Percentiles rank a stretch among this genome's conserved stretches.
phyloP scores from a whole-genome alignment of 1,140 invertebrate species.

The Adelges cooleyi region DNA sequence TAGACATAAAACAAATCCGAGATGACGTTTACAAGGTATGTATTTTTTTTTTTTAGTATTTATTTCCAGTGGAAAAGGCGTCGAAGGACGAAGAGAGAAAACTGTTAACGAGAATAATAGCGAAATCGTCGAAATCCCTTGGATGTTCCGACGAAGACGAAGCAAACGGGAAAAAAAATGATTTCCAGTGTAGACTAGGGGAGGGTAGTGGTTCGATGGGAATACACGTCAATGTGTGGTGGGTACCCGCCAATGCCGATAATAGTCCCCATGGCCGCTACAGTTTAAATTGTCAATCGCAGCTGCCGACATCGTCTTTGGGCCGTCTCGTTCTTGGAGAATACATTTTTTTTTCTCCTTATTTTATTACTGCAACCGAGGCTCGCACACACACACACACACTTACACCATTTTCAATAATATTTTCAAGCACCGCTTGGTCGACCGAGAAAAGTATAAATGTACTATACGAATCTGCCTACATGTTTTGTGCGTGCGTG shows the following conservation, averaged over 20 bases:
- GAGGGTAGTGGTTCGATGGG: too few relatives aligned
- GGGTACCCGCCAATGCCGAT: neutral
- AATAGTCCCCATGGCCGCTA: neutral
- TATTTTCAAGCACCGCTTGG: neutral
- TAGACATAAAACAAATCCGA: neutral
- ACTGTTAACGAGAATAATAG: too few relatives aligned
- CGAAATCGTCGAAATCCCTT: too few relatives aligned
- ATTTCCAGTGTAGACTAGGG: too few relatives aligned
- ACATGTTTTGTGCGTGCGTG: neutral
- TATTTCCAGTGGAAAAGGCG: too few relatives aligned
- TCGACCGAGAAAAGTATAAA: neutral
- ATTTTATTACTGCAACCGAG: neutral
- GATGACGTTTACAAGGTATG: constrained; percentile 7
- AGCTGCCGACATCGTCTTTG: neutral
- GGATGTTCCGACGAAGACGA: too few relatives aligned
- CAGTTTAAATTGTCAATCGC: constrained; percentile 25
- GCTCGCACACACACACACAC: neutral
- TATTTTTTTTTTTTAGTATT: too few relatives aligned
- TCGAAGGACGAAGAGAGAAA: too few relatives aligned
- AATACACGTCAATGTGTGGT: too few relatives aligned
- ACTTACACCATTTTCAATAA: neutral
- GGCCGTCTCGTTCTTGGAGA: neutral
- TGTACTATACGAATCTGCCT: neutral
- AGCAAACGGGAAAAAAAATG: too few relatives aligned
- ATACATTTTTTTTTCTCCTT: neutral